phyloP scores from a whole-genome alignment of 1,140 invertebrate species.

The Drosophila orena region DNA sequence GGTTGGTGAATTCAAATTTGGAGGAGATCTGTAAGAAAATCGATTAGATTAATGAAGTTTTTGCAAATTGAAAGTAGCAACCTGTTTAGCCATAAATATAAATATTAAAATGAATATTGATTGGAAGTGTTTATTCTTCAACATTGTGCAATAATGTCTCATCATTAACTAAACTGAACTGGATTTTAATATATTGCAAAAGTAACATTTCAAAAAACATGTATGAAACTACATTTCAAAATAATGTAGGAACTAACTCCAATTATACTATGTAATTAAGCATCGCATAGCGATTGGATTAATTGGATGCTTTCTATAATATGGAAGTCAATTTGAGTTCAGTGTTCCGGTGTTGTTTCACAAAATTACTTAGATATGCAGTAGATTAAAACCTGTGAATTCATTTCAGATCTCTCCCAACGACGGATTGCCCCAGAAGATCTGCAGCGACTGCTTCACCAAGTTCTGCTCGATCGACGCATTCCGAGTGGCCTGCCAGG shows the following conservation, averaged over 20 bases:
- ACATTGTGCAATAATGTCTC: background rate
- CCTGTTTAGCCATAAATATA: background rate
- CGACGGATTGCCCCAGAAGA: conserved; percentile 78
- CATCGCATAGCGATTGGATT: too few species aligned
- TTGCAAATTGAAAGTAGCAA: background rate
- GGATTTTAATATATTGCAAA: background rate
- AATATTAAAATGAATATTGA: background rate
- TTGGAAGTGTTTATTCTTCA: background rate
- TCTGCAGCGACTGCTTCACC: conserved; percentile 78
- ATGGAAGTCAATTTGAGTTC: too few species aligned
- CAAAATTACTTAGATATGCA: too few species aligned
- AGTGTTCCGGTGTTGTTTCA: too few species aligned
- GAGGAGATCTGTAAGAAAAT: background rate
- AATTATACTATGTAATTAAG: too few species aligned
- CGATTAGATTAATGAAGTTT: background rate
- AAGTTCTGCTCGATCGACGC: conserved; percentile 77
- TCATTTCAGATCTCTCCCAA: conserved; percentile 67
- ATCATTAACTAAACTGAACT: background rate
- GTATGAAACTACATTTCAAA: too few species aligned
- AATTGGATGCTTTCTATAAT: too few species aligned
- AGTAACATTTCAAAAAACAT: background rate
- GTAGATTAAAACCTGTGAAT: background rate
- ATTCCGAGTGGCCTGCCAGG: conserved; percentile 74
- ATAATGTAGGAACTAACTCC: too few species aligned
- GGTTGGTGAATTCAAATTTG: background rate